Evolutionary conservation across 2,797 vertebrate genomes (phyloP).

Genomic region (Tangara arthus): DNA sequence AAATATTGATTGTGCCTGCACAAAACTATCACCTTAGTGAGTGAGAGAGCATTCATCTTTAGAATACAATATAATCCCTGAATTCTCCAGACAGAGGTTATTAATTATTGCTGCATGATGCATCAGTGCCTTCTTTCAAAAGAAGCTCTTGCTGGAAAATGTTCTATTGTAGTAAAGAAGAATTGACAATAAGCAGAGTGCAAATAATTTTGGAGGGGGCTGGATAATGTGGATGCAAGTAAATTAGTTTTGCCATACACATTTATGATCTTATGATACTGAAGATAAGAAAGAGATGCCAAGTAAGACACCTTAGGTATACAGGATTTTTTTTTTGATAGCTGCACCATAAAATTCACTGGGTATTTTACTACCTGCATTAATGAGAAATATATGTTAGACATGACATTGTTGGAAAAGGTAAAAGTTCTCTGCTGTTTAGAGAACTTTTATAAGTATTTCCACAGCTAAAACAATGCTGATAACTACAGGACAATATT

Average conservation of each 20-base stretch:
- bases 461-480: neutral
- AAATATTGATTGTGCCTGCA: slow-evolving; percentile 12
- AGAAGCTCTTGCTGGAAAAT: slow-evolving; percentile 4
- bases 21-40: slow-evolving; percentile 4
- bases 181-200: slow-evolving; percentile 21
- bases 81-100: slow-evolving; percentile 25
- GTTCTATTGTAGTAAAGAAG: neutral
- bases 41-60: neutral
- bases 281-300: slow-evolving; percentile 4
- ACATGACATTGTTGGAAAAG: neutral
- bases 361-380: neutral
- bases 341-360: neutral
- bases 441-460: neutral
- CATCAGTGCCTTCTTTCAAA: slow-evolving; percentile 10
- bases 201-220: slow-evolving; percentile 17
- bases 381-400: neutral
- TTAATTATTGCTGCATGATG: slow-evolving; percentile 49
- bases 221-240: slow-evolving; percentile 6
- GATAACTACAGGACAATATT: neutral
- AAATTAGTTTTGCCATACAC: slow-evolving; percentile 27
- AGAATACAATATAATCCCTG: neutral
- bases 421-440: neutral
- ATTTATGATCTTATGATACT: neutral
- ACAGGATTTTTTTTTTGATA: neutral
- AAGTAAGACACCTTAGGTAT: neutral